Conservation (phyloP, 1,140 invertebrate genomes). For the Drosophila tropicalis region DNA sequence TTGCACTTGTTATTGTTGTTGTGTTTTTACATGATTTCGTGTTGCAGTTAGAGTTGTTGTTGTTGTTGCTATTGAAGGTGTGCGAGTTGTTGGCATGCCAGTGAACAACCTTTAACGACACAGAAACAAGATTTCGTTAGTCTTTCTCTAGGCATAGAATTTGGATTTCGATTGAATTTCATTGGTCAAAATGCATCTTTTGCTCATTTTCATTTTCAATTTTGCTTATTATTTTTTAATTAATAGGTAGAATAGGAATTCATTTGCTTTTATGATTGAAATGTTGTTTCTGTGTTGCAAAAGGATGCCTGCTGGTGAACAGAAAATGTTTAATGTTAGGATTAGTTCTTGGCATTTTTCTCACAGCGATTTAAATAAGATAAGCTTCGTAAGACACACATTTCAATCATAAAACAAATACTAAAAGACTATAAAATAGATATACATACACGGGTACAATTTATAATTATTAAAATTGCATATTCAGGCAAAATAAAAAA, state of each 20-base stretch:
- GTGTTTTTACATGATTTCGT: constrained; percentile 68
- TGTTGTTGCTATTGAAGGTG: constrained; percentile 50
- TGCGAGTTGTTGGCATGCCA: constrained; percentile 73
- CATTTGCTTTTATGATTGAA: constrained; percentile 83
- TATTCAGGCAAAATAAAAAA: constrained; percentile 26
- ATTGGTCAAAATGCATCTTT: neutral
- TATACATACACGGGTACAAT: constrained; percentile 10
- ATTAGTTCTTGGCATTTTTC: constrained; percentile 58
- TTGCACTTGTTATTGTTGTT: constrained; percentile 34
- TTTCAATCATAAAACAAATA: constrained; percentile 84
- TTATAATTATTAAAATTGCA: constrained; percentile 50
- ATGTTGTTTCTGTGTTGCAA: constrained; percentile 84
- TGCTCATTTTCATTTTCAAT: constrained; percentile 16
- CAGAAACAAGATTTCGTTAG: constrained; percentile 84
- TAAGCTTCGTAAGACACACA: constrained; percentile 75
- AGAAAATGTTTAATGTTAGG: constrained; percentile 70
- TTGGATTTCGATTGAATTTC: neutral
- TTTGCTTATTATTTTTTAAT: constrained; percentile 39
- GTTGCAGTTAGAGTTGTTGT: constrained; percentile 36
- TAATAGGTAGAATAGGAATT: constrained; percentile 43
- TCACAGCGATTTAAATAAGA: constrained; percentile 42
- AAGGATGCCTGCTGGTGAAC: constrained; percentile 82
- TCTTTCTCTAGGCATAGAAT: constrained; percentile 50
- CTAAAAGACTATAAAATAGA: constrained; percentile 26
- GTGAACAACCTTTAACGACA: constrained; percentile 84